Evolutionary conservation across 2,113 vertebrate genomes (phyloP), one percentile per base, ranked within the genome.

Genomic region (Mormyrus lacerda): DNA sequence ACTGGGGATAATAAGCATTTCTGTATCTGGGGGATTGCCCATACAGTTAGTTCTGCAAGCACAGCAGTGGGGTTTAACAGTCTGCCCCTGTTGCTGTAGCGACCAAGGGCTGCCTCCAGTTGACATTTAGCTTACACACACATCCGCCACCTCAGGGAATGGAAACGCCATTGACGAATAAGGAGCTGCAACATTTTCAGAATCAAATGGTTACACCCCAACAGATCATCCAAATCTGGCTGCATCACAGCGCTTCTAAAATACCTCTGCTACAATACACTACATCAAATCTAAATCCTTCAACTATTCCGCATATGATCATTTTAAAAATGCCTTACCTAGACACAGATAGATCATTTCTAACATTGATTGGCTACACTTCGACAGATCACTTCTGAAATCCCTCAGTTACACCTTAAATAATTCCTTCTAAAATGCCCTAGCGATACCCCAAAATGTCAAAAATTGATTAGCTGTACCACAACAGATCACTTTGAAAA

Each of bases 71-170:
- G 84, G n/a, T 51, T 51, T 48, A 50, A 53, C n/a, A 86, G 44
- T 31, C 84, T 84, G 44, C 82, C 44, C 82, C 44, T 84, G 82
- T 86, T 86, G 84, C 84, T 86, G 48, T 86, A 86, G 84, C 84
- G 42, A 51, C 84, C 48, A n/a, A 86, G 84, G 24, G n/a, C 45
- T 17, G 48, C 11, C 48, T 51, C 47, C 84, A 86, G 47, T 51
- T 86, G 84, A 86, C 84, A 51, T 86, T 86, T 86, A 86, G 48
- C 48, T 27, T 86, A 85, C 27, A 51, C 27, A 76, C 84, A 13
- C 84, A 51, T 51, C 48, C 10, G 27, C 84, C 27, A 86, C 84
- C 48, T 86, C 13, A 86, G 48, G 27, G 48, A n/a, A 86, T 31
- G 45, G 53, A 51, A 11, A 35, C 27, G 27, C 27, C 48, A 35